Conservation (phyloP, 2,113 vertebrate species). For the Amblyopsis rosae region DNA sequence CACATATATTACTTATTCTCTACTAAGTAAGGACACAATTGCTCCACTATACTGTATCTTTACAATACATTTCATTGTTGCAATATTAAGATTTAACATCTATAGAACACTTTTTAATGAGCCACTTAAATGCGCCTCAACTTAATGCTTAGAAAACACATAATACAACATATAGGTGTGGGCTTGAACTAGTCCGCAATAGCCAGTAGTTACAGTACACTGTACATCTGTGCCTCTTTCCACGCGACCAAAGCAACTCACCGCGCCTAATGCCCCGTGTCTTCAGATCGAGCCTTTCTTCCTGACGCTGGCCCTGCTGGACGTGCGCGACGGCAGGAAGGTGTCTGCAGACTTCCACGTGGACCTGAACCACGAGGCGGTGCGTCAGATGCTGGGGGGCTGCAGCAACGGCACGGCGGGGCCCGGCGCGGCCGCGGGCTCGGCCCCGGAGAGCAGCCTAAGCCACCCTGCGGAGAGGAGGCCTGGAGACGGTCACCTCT, state of each 20-base stretch:
- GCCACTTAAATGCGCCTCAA: too few species aligned
- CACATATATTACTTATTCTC: too few species aligned
- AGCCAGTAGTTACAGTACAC: not conserved
- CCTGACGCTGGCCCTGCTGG: conserved; percentile 87
- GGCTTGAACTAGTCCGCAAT: too few species aligned
- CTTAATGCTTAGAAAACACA: too few species aligned
- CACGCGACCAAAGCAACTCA: not conserved
- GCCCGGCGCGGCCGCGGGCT: conserved; percentile 49
- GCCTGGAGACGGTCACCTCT: conserved; percentile 81
- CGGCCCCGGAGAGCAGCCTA: conserved; percentile 81
- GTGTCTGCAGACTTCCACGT: conserved; percentile 96
- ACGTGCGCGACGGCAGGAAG: conserved; percentile 87
- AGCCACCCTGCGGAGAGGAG: conserved; percentile 74
- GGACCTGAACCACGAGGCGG: conserved; percentile 88
- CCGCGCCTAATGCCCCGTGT: not conserved
- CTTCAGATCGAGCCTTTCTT: conserved; percentile 95
- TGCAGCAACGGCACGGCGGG: conserved; percentile 22
- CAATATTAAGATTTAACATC: too few species aligned
- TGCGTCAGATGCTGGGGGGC: conserved; percentile 87
- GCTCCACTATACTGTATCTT: too few species aligned
- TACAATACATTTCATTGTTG: too few species aligned
- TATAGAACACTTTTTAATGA: too few species aligned
- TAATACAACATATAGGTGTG: too few species aligned
- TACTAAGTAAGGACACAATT: too few species aligned
- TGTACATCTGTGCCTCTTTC: not conserved